phyloP scores from a whole-genome alignment of 2,888 invertebrate species.

The Lepidocyrtoides sp. region DNA sequence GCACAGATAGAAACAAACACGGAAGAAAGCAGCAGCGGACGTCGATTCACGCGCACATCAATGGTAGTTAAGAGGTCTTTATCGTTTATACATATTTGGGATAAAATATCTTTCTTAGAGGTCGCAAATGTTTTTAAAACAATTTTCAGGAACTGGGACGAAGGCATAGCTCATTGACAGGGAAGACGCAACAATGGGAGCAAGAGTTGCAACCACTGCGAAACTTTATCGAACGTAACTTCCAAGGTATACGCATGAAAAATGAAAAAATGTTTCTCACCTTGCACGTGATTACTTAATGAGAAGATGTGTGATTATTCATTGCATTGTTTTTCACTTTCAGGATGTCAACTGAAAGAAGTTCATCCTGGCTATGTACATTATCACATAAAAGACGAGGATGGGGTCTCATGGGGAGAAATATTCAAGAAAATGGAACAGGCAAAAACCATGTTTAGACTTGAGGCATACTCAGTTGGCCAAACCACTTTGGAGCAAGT shows the following conservation, averaged over 20 bases:
- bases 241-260: too few relatives aligned
- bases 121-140: neutral
- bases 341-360: constrained; percentile 84
- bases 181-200: constrained; percentile 82
- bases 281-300: too few relatives aligned
- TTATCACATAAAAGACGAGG: constrained; percentile 86
- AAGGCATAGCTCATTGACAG: constrained; percentile 64
- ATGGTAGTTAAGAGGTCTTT: too few relatives aligned
- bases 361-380: constrained; percentile 86
- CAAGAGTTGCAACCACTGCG: constrained; percentile 83
- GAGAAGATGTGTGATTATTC: too few relatives aligned
- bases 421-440: constrained; percentile 89
- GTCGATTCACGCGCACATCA: constrained; percentile 81
- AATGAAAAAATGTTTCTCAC: neutral
- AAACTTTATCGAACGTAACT: constrained; percentile 83
- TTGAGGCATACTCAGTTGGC: constrained; percentile 93
- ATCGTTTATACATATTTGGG: too few relatives aligned
- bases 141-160: constrained; percentile 73
- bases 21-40: constrained; percentile 89
- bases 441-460: constrained; percentile 88
- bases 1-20: constrained; percentile 90
- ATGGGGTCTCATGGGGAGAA: constrained; percentile 89
- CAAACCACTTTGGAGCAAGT: constrained; percentile 88
- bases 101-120: too few relatives aligned
- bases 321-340: constrained; percentile 1